Evolutionary conservation across 1,140 invertebrate species (phyloP).

Genomic region (Eueides isabella): DNA sequence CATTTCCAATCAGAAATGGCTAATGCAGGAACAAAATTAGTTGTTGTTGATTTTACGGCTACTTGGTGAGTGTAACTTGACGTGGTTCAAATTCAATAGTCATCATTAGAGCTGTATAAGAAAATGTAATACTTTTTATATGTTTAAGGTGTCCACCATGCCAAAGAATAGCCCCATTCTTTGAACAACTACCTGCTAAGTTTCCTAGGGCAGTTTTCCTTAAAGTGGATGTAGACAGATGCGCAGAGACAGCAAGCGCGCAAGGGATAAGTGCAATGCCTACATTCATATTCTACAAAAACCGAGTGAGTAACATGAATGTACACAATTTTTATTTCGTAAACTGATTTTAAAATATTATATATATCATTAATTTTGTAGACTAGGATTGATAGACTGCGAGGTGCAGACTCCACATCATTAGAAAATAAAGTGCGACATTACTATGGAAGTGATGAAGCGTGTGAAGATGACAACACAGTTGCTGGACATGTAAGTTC

Average conservation of each 20-base stretch:
- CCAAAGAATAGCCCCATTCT: slow-evolving; percentile 94
- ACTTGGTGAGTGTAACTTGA: slow-evolving; percentile 87
- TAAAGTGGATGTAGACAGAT: slow-evolving; percentile 97
- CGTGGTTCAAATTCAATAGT: slow-evolving; percentile 53
- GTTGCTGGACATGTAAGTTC: slow-evolving; percentile 90
- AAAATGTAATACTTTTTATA: slow-evolving; percentile 27
- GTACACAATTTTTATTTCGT: neutral
- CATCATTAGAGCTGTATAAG: slow-evolving; percentile 46
- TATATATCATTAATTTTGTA: slow-evolving; percentile 57
- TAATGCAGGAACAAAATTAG: slow-evolving; percentile 92
- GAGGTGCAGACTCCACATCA: slow-evolving; percentile 91
- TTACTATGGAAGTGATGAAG: slow-evolving; percentile 89
- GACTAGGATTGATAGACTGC: slow-evolving; percentile 90
- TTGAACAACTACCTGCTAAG: slow-evolving; percentile 92
- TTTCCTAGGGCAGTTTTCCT: slow-evolving; percentile 96
- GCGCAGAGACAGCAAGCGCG: slow-evolving; percentile 90
- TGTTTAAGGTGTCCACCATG: slow-evolving; percentile 95
- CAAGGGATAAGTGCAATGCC: slow-evolving; percentile 98
- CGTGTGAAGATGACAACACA: slow-evolving; percentile 84
- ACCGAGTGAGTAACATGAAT: slow-evolving; percentile 83
- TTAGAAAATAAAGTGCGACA: slow-evolving; percentile 96
- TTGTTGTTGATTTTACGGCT: slow-evolving; percentile 97
- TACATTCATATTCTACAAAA: slow-evolving; percentile 98
- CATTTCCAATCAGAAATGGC: slow-evolving; percentile 93
- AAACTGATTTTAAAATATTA: too few species aligned